Base-by-base conservation (phyloP, 2,797 vertebrate genomes). In the Bovichtus variegatus region DNA sequence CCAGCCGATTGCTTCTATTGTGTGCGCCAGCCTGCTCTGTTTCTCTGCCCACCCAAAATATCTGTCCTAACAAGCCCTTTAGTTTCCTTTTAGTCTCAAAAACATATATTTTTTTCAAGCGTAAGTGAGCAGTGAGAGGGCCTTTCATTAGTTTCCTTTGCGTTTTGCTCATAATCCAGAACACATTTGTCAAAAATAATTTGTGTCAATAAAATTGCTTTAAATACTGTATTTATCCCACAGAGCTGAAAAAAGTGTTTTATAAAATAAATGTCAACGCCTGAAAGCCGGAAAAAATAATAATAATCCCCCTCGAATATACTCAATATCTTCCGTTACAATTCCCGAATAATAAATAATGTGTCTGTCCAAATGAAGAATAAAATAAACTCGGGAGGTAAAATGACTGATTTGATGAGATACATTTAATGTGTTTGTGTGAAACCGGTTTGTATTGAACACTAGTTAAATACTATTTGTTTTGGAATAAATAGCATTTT, bases 1-100 rank as follows among this genome's bases (percentile, higher is more conserved):
- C 93, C 94, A 85, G 83, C 69, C 90, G 89, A 96, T 94, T 95
- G 85, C 87, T 75, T 80, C 94, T 81, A 87, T 95, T 96, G 93
- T 95, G 85, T 40, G 40, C 53, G 9, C 55, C 86, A 80, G 76
- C 51, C 84, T 78, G 86, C 78, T 76, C 64, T 51, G 62, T 66
- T 77, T 16, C 76, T 65, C 29, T 38, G 5, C 64, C 60, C 63
- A 16, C 18, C 43, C 19, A 25, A 41, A 9, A 69, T 71, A 54
- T 38, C 31, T 16, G 27, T 50, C 61, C 79, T 71, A 77, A 72
- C 73, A 44, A 82, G 68, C 13, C 36, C 27, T 50, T 72, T 29
- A n/a, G 23, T 73, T 77, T 71, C 23, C n/a, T 13, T 31, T 51
- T 13, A 41, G 18, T 21, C 47, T 59, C 51, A 13, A 7, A 34